Conservation (phyloP, 2,888 invertebrate species). For the Cephus pygmeus region DNA sequence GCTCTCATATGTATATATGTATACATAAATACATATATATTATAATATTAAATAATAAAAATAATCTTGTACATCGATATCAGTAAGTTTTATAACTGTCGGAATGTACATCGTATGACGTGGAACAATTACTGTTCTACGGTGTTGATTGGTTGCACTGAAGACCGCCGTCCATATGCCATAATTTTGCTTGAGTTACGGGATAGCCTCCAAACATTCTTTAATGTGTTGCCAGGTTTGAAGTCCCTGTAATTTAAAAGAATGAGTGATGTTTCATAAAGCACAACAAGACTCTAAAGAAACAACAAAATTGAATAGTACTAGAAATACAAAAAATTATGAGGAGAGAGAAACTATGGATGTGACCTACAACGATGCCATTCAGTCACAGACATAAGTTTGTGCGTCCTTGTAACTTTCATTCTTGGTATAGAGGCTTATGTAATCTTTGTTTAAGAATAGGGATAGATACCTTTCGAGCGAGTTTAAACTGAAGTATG, state of each 20-base stretch:
- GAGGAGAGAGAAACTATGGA: constrained; percentile 5
- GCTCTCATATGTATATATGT: constrained; percentile 16
- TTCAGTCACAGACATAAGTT: constrained; percentile 22
- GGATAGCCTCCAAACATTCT: constrained; percentile 80
- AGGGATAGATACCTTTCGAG: constrained; percentile 73
- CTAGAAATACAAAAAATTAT: constrained; percentile 9
- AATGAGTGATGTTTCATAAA: constrained; percentile 1
- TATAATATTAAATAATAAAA: constrained; percentile 46
- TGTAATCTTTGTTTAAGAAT: constrained; percentile 2
- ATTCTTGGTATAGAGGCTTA: neutral
- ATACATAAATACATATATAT: constrained; percentile 6
- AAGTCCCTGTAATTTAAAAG: constrained; percentile 70
- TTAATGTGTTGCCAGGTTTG: constrained; percentile 83
- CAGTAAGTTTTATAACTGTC: constrained; percentile 35
- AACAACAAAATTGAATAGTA: constrained; percentile 1
- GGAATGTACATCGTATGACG: constrained; percentile 52
- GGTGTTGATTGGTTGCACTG: constrained; percentile 42
- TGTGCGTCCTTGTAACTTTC: neutral
- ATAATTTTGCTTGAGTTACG: constrained; percentile 61
- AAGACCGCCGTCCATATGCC: neutral
- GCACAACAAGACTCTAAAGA: constrained; percentile 2
- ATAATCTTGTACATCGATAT: constrained; percentile 43
- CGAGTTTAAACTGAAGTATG: constrained; percentile 78
- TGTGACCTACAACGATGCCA: constrained; percentile 1
- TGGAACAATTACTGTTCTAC: constrained; percentile 56